Conservation (phyloP, 2,113 vertebrate species). For the Callospermophilus lateralis region DNA sequence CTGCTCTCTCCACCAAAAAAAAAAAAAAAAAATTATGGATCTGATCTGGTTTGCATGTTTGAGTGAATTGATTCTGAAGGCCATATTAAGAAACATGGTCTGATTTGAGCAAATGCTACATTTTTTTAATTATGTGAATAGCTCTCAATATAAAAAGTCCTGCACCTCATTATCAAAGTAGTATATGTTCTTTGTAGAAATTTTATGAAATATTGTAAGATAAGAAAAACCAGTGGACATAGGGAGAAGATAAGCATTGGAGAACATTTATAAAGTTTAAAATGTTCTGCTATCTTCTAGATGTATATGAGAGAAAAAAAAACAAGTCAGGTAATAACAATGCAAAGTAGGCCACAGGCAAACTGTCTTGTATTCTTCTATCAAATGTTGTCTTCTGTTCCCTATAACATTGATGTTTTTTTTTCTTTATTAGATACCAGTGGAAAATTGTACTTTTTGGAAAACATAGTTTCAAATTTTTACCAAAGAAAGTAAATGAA, state of each 20-base stretch:
- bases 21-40: background rate
- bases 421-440: background rate
- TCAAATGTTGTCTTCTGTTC: background rate
- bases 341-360: background rate
- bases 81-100: background rate
- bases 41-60: background rate
- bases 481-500: constrained; percentile 44
- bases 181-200: background rate
- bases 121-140: constrained; percentile 32
- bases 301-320: background rate
- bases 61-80: background rate
- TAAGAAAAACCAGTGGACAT: background rate
- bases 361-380: background rate
- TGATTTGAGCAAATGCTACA: background rate
- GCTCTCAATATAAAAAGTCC: background rate
- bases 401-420: background rate
- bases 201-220: background rate
- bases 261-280: background rate
- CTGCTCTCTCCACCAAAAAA: background rate
- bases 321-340: background rate
- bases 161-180: background rate
- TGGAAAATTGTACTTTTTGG: background rate
- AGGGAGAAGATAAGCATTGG: background rate
- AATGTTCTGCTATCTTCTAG: background rate
- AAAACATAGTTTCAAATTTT: constrained; percentile 19